Conservation (phyloP, 1,140 invertebrate genomes). For the Sesamia nonagrioides region DNA sequence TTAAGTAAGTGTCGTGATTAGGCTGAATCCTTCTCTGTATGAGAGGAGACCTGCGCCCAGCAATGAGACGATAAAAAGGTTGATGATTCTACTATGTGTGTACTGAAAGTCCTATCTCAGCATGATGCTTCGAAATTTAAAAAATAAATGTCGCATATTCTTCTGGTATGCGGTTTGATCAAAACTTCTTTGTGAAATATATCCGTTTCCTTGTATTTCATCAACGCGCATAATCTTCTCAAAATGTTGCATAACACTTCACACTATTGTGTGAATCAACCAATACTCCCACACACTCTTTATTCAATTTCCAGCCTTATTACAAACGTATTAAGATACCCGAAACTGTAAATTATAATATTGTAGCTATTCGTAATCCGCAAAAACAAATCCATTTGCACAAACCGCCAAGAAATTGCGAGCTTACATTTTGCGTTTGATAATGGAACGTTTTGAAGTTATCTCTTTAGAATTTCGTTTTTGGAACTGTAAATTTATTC, state of each 20-base stretch:
- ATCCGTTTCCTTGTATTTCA: conserved; percentile 41
- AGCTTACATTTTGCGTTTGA: conserved; percentile 28
- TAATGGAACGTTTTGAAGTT: neutral
- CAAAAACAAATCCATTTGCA: conserved; percentile 47
- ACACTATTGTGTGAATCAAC: conserved; percentile 1
- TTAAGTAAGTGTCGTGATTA: no score
- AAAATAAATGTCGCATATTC: no score
- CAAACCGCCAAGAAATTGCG: conserved; percentile 37
- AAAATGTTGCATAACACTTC: conserved; percentile 26
- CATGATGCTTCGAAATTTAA: no score
- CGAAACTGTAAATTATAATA: neutral
- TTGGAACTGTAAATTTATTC: neutral
- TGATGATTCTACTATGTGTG: no score
- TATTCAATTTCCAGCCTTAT: conserved; percentile 19
- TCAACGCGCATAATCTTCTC: conserved; percentile 15
- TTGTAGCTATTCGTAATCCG: conserved; percentile 23
- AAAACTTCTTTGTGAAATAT: conserved; percentile 44
- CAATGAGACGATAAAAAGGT: no score
- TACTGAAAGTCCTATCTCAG: neutral
- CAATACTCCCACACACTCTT: neutral
- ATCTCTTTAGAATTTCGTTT: conserved; percentile 4
- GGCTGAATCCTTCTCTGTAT: no score
- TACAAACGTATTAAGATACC: neutral
- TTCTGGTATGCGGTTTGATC: conserved; percentile 21
- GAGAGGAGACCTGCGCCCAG: no score